These are phyloP conservation scores for Isaurus tuberculatus DNA, from an alignment of 92 coral and sea anemone genomes.

Conservation along the genomic window DNA sequence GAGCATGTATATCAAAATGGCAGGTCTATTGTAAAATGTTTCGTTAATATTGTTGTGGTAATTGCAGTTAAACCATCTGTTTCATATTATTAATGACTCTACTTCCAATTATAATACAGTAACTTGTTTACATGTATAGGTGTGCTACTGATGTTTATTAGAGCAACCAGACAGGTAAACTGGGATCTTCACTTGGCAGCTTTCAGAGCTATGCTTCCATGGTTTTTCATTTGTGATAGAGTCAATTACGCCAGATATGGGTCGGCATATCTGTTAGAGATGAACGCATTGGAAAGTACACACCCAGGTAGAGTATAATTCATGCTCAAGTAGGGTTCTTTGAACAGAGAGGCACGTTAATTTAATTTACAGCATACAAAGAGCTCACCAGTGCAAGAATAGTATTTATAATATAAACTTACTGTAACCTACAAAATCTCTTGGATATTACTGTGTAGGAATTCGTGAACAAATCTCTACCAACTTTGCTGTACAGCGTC, in stretches of 20 bases:
- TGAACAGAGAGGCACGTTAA: no score
- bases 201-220: constrained; percentile 44
- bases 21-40: neutral
- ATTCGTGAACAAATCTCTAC: no score
- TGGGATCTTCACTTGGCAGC: constrained; percentile 52
- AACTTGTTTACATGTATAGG: neutral
- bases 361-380: no score
- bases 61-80: no score
- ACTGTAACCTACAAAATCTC: no score
- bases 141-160: constrained; percentile 14
- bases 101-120: no score
- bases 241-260: constrained; percentile 59
- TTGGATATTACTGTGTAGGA: no score
- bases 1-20: constrained; percentile 50
- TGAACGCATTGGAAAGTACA: constrained; percentile 39
- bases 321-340: no score
- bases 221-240: constrained; percentile 48
- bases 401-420: no score
- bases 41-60: no score
- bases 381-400: no score
- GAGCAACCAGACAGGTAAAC: constrained; percentile 49
- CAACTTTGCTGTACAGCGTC: constrained; percentile 50
- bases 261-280: constrained; percentile 56
- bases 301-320: constrained; percentile 50
- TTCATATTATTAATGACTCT: no score